Evolutionary conservation across 35 echinoderm and acorn worm species (phyloP).

Genomic region (Stichopus chloronotus): DNA sequence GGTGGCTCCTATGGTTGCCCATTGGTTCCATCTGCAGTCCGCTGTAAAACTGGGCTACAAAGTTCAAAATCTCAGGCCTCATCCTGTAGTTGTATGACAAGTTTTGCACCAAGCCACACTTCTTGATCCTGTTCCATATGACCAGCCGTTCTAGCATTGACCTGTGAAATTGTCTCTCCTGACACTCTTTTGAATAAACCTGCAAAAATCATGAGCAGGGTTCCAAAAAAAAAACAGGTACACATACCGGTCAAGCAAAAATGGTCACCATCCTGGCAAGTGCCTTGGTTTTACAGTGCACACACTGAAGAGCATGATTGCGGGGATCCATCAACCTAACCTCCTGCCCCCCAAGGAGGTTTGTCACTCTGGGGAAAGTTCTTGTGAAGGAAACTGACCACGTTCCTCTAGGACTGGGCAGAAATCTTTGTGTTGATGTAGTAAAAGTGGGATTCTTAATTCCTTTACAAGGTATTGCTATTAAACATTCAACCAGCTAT

Average conservation of each 20-base stretch:
- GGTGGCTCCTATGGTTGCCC: constrained; percentile 41
- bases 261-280: background rate
- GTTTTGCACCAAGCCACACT: constrained; percentile 40
- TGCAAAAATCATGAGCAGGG: background rate
- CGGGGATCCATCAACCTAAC: too few species aligned
- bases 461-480: too few species aligned
- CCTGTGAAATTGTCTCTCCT: constrained; percentile 34
- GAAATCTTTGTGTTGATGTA: too few species aligned
- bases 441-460: too few species aligned
- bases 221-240: background rate
- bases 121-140: constrained; percentile 32
- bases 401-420: too few species aligned
- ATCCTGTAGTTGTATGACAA: constrained; percentile 83
- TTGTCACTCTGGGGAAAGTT: too few species aligned
- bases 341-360: too few species aligned
- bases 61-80: constrained; percentile 67
- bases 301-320: background rate
- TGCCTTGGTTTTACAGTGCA: background rate
- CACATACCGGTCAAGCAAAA: background rate
- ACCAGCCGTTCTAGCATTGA: constrained; percentile 76
- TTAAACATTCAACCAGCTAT: too few species aligned
- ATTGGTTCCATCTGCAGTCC: constrained; percentile 34
- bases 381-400: too few species aligned
- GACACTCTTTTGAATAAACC: constrained; percentile 11
- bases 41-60: constrained; percentile 67